These are phyloP conservation scores for Eospalax fontanierii DNA, from an alignment of 2,797 vertebrate genomes.

Conservation along the genomic window DNA sequence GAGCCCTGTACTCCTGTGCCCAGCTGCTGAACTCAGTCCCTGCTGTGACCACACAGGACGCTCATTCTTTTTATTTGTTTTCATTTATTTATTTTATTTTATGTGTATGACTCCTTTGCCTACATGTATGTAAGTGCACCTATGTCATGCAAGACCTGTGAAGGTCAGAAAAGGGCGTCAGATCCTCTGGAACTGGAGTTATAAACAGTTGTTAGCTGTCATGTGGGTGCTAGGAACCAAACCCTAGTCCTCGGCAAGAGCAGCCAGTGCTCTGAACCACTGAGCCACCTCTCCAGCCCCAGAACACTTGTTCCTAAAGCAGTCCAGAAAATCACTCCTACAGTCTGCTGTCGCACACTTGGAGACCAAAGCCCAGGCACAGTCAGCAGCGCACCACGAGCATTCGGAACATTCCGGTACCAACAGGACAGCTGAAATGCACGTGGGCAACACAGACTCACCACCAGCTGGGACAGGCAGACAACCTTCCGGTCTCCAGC, in stretches of 20 bases:
- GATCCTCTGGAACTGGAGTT: not conserved
- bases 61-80: not conserved
- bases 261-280: not conserved
- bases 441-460: rapidly evolving
- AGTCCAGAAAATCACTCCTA: not conserved
- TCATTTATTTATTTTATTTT: not conserved
- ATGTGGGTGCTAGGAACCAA: not conserved
- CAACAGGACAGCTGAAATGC: not conserved
- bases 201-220: not conserved
- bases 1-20: not conserved
- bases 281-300: not conserved
- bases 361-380: too few species aligned
- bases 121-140: not conserved
- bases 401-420: too few species aligned
- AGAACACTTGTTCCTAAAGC: not conserved
- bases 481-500: not conserved
- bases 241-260: not conserved
- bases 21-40: not conserved
- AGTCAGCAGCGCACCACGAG: too few species aligned
- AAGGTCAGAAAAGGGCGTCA: not conserved
- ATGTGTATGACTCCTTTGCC: not conserved
- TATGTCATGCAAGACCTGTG: not conserved
- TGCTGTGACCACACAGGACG: not conserved
- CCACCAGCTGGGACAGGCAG: not conserved
- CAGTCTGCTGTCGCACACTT: not conserved